Conservation (phyloP, 2,888 invertebrate species). For the Ischnura elegans region DNA sequence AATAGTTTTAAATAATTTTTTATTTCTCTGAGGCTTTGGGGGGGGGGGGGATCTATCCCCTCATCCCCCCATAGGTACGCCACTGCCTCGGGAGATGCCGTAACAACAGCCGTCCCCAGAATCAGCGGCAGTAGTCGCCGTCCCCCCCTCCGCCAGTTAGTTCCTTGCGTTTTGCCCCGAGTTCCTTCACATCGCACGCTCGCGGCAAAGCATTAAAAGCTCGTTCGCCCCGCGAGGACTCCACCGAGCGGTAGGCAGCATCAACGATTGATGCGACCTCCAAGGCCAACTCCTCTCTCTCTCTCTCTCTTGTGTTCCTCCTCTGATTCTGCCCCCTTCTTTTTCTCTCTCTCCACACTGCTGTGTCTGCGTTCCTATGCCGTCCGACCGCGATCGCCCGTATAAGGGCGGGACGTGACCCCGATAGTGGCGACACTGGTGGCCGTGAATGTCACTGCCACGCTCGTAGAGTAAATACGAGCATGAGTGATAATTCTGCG, state of each 20-base stretch:
- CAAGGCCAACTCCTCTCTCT: background rate
- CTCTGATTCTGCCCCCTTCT: background rate
- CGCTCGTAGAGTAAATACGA: background rate
- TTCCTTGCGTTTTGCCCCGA: background rate
- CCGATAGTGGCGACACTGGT: background rate
- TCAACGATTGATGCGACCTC: background rate
- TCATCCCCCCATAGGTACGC: too few relatives aligned
- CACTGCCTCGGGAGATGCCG: too few relatives aligned
- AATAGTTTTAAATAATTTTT: too few relatives aligned
- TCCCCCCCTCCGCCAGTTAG: background rate
- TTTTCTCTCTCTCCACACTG: background rate
- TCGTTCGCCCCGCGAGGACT: background rate
- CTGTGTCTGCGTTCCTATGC: background rate
- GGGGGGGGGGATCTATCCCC: too few relatives aligned
- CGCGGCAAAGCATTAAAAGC: background rate
- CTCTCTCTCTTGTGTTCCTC: background rate
- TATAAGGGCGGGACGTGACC: background rate
- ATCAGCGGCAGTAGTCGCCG: too few relatives aligned
- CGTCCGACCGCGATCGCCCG: background rate
- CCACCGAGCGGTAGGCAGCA: background rate
- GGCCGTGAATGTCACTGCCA: slow-evolving; percentile 17
- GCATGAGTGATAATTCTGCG: too few relatives aligned
- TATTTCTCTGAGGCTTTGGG: too few relatives aligned
- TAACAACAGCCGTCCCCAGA: too few relatives aligned
- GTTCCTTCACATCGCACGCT: background rate